Conservation (phyloP, 37 sponge, comb jelly and placozoan species). For the Halisarca cf. caerulea region DNA sequence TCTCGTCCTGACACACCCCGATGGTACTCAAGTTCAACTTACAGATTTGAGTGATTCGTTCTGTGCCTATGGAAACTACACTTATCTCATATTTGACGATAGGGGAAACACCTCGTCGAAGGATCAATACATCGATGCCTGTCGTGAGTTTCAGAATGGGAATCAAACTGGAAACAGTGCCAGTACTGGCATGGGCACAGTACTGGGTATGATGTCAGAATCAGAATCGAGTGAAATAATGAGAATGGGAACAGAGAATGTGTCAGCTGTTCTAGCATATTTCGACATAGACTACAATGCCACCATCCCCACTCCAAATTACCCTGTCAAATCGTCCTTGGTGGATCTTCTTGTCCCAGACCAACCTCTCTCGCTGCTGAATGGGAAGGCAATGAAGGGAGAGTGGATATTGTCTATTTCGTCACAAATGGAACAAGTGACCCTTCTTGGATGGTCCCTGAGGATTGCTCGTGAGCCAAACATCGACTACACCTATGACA, state of each 20-base stretch:
- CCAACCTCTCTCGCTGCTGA: conserved; percentile 49
- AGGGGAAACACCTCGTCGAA: background rate
- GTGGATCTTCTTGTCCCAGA: conserved; percentile 61
- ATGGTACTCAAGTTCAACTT: conserved; percentile 70
- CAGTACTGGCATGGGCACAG: background rate
- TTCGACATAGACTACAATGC: background rate
- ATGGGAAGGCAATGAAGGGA: conserved; percentile 63
- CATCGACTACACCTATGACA: conserved; percentile 58
- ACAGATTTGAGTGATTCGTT: conserved; percentile 37
- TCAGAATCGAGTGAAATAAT: background rate
- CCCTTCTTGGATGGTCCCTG: conserved; percentile 81
- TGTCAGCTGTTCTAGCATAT: background rate
- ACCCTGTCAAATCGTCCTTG: conserved; percentile 53
- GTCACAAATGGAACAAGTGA: background rate
- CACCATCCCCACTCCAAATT: background rate
- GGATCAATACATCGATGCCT: conserved; percentile 12
- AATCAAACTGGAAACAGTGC: background rate
- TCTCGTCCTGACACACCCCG: conserved; percentile 78
- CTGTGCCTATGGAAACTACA: conserved; percentile 83
- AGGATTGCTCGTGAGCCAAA: conserved; percentile 82
- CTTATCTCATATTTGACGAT: conserved; percentile 81
- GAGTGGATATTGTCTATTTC: conserved; percentile 68
- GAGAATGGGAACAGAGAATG: background rate
- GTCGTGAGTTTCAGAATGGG: background rate
- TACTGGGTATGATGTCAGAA: background rate